Percentiles rank a stretch among this genome's conserved stretches.
Evolutionary conservation across 2,888 invertebrate species (phyloP).

Genomic region (Caenorhabditis macrosperma): DNA sequence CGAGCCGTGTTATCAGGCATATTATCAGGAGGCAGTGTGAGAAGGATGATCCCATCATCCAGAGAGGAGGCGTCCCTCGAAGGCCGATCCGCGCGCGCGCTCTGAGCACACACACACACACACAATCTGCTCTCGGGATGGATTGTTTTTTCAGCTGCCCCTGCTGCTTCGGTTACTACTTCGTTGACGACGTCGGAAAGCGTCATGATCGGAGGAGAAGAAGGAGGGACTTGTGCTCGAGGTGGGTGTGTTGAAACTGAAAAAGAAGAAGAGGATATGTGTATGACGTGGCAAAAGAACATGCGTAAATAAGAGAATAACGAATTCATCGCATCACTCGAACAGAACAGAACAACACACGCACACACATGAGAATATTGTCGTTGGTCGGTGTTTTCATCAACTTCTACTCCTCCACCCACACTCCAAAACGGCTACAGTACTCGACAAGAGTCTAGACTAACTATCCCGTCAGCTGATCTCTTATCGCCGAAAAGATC

Average conservation of each 20-base stretch:
- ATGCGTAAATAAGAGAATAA: no score
- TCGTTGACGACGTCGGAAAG: background rate
- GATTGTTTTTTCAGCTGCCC: conserved; percentile 46
- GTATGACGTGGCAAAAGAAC: no score
- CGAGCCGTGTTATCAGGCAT: background rate
- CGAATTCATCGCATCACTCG: no score
- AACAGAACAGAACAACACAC: no score
- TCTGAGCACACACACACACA: conserved; percentile 20
- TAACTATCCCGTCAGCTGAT: conserved; percentile 18
- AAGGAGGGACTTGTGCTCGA: no score
- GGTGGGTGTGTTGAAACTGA: no score
- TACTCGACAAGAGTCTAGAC: conserved; percentile 10
- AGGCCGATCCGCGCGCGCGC: background rate
- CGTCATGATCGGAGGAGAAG: background rate
- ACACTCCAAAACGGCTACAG: background rate
- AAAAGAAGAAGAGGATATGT: no score
- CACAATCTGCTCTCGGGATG: conserved; percentile 24
- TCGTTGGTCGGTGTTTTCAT: no score
- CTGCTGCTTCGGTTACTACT: background rate
- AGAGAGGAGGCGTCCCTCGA: background rate
- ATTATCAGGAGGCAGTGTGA: conserved; percentile 19
- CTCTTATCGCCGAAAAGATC: conserved; percentile 28
- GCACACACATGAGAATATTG: no score
- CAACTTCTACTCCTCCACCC: no score
- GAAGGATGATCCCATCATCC: conserved; percentile 33